Conservation (phyloP, 2,113 vertebrate genomes). For the Zosterops borbonicus region DNA sequence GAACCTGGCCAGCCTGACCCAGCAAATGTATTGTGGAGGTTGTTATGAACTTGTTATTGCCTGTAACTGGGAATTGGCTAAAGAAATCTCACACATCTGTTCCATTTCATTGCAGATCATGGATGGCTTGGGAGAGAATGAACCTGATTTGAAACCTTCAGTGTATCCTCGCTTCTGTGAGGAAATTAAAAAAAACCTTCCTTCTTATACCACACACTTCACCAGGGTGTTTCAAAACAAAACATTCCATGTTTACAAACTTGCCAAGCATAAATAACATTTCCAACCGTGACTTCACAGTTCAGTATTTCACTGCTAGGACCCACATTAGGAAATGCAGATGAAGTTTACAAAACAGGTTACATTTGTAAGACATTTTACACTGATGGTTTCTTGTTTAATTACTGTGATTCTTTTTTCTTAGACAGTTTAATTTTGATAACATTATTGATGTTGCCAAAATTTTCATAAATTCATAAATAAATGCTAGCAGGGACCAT, state of each 20-base stretch:
- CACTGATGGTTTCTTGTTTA: not conserved
- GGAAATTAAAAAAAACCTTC: constrained; percentile 82
- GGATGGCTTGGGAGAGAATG: constrained; percentile 90
- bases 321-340: not conserved
- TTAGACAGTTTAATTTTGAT: constrained; percentile 6
- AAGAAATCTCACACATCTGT: not conserved
- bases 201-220: constrained; percentile 80
- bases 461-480: not conserved
- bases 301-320: constrained; percentile 8
- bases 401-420: not conserved
- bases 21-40: not conserved
- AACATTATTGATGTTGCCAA: not conserved
- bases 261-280: constrained; percentile 70
- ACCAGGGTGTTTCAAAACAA: constrained; percentile 91
- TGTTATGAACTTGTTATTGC: not conserved
- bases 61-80: not conserved
- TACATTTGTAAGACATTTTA: not conserved
- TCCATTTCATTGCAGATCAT: constrained; percentile 82
- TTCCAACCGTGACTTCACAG: not conserved
- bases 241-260: constrained; percentile 92
- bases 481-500: not conserved
- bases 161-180: constrained; percentile 91
- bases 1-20: not conserved
- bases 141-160: constrained; percentile 81
- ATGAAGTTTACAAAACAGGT: constrained; percentile 41